These are phyloP conservation scores for Diarsia brunnea DNA, from an alignment of 2,888 invertebrate species.

Conservation along the genomic window DNA sequence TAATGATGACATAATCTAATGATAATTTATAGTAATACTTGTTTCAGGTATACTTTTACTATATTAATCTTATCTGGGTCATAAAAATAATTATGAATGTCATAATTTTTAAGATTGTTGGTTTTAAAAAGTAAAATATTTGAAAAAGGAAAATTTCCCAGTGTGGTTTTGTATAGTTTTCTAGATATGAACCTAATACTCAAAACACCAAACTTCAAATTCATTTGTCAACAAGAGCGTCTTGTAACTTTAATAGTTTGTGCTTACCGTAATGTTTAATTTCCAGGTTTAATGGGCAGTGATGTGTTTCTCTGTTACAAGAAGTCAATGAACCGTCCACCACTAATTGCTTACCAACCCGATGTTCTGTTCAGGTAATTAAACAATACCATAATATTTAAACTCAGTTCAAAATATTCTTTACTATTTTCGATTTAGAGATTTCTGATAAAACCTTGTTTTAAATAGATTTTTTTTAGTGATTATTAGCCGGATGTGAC, in stretches of 20 bases:
- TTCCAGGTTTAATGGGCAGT: slow-evolving; percentile 95
- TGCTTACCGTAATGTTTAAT: slow-evolving; percentile 19
- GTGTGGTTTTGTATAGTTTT: neutral
- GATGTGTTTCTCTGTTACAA: slow-evolving; percentile 99
- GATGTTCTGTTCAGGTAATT: slow-evolving; percentile 92
- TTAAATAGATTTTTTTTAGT: too few relatives aligned
- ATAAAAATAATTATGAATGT: neutral
- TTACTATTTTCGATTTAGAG: neutral
- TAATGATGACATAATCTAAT: slow-evolving; percentile 31
- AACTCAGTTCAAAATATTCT: neutral
- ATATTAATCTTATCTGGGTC: slow-evolving; percentile 21
- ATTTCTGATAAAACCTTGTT: too few relatives aligned
- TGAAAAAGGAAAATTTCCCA: neutral
- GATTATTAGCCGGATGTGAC: too few relatives aligned
- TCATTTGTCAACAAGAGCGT: neutral
- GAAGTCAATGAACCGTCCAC: slow-evolving; percentile 99
- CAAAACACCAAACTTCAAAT: neutral
- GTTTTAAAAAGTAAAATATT: slow-evolving; percentile 5
- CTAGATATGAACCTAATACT: neutral
- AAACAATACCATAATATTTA: neutral
- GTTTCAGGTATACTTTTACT: slow-evolving; percentile 19
- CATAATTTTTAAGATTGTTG: neutral
- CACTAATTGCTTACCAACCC: slow-evolving; percentile 98
- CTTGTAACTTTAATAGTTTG: neutral
- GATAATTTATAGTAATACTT: slow-evolving; percentile 26